Base-by-base conservation (phyloP, 1,140 invertebrate genomes). In the Drosophila punjabiensis region DNA sequence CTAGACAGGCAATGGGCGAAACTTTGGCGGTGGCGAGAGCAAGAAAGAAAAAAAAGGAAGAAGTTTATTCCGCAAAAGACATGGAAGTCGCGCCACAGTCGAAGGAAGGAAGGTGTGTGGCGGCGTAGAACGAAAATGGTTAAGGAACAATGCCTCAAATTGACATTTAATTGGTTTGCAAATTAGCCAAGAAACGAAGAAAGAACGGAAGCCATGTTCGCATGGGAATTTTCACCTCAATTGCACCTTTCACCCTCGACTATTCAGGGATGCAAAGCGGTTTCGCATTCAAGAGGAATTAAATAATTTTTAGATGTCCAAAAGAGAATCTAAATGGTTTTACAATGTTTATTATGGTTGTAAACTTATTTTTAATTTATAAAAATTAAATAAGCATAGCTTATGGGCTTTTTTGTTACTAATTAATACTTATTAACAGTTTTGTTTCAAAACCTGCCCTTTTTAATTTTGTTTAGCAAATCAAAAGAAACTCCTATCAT, bases 81-180 rank as follows among this genome's bases (percentile, higher is more conserved):
- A 33, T 16, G 16, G 48, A 35, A 52, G 55, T 55, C 18, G 58
- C 24, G 41, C n/a, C 14, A 7, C 37, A 43, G n/a, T 8, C 3
- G 3, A 24, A 24, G 24, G 24, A 24, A 24, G 2, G 52, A 39
- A 16, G 53, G 39, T 18, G 39, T 30, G 50, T 9, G 16, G 48
- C 30, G 37, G 47, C 43, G 20, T 35, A 32, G 64, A 5, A 28
- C 16, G 11, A 48, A 45, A 43, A 37, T 56, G 39, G 55, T 45
- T 30, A 59, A 50, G 45, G 66, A 91, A 90, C 86, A 89, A 90
- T 91, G 89, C 76, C 84, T 89, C 84, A 88, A 91, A 91, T 91
- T 91, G 81, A 91, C 89, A 91, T 91, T 91, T 91, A 91, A 91
- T 91, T 91, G 89, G 89, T 91, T 85, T 88, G 89, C 89, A 91